Evolutionary conservation across 2,888 invertebrate genomes (phyloP).

Genomic region (Cheilosia pagana): DNA sequence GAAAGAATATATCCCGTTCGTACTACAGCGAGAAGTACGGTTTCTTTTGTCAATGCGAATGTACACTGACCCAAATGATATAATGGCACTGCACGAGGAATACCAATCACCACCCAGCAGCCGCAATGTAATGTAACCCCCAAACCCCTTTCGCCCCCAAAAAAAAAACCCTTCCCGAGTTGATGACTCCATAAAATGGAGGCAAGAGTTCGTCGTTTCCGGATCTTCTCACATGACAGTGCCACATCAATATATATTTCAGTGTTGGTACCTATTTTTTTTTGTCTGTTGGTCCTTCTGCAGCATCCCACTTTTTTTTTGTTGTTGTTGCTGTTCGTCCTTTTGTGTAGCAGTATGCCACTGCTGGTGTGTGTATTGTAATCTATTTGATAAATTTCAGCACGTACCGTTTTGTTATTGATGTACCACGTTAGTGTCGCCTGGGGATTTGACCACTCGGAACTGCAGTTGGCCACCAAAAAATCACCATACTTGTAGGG

Average conservation of each 20-base stretch:
- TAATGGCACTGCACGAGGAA: slow-evolving; percentile 58
- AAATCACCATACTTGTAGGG: slow-evolving; percentile 82
- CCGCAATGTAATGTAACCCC: slow-evolving; percentile 4
- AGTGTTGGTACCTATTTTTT: slow-evolving; percentile 1
- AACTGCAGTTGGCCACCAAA: slow-evolving; percentile 83
- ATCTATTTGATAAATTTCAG: slow-evolving; percentile 71
- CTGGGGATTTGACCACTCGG: slow-evolving; percentile 83
- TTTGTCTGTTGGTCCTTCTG: slow-evolving; percentile 1
- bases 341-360: slow-evolving; percentile 23
- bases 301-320: slow-evolving; percentile 11
- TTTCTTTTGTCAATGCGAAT: slow-evolving; percentile 49
- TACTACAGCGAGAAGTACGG: slow-evolving; percentile 13
- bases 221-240: slow-evolving; percentile 54
- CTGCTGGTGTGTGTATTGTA: slow-evolving; percentile 57
- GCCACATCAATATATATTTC: slow-evolving; percentile 53
- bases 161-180: slow-evolving; percentile 12
- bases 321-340: not conserved
- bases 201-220: slow-evolving; percentile 54
- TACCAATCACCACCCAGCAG: slow-evolving; percentile 55
- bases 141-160: too few species aligned
- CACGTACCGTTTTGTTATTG: slow-evolving; percentile 83
- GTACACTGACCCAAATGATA: slow-evolving; percentile 61
- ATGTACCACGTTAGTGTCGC: slow-evolving; percentile 83
- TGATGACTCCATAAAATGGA: slow-evolving; percentile 48
- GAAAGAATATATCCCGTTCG: slow-evolving; percentile 27